These are phyloP conservation scores for Oryzias melastigma DNA, from an alignment of 2,113 vertebrate genomes.

Conservation along the genomic window DNA sequence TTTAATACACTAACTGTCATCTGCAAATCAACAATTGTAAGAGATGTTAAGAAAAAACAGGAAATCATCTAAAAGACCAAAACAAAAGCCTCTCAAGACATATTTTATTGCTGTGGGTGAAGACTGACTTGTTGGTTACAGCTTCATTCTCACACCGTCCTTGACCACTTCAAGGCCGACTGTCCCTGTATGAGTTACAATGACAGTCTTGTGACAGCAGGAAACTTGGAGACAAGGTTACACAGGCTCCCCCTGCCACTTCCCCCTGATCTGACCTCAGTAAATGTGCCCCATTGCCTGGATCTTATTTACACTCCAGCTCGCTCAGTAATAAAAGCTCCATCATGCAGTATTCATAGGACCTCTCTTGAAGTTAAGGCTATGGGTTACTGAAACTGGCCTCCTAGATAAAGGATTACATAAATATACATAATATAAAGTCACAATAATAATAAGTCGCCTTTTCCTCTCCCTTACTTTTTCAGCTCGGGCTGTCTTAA, in stretches of 20 bases:
- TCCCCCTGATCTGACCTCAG: conserved; percentile 76
- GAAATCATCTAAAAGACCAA: conserved; percentile 1
- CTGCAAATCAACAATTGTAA: too few relatives aligned
- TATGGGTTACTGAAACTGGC: conserved; percentile 50
- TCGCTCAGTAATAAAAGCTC: conserved; percentile 71
- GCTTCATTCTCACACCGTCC: conserved; percentile 60
- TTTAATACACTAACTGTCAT: too few relatives aligned
- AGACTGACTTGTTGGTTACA: conserved; percentile 38
- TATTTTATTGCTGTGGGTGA: conserved; percentile 8
- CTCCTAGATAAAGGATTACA: conserved; percentile 61
- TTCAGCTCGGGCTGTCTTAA: conserved; percentile 47
- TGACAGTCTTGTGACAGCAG: conserved; percentile 66
- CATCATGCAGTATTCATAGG: conserved; percentile 80
- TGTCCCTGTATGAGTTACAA: conserved; percentile 67
- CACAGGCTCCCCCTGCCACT: conserved; percentile 58
- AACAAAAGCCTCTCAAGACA: not conserved
- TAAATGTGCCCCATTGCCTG: conserved; percentile 71
- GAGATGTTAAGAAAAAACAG: not conserved
- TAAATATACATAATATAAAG: conserved; percentile 55
- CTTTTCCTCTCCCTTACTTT: conserved; percentile 31
- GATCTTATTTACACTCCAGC: conserved; percentile 77
- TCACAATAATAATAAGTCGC: conserved; percentile 42
- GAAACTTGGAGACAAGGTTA: conserved; percentile 72
- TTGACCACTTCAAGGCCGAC: conserved; percentile 60
- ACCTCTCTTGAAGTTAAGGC: conserved; percentile 57